Evolutionary conservation across 1,140 invertebrate species (phyloP).

Genomic region (Apis laboriosa): DNA sequence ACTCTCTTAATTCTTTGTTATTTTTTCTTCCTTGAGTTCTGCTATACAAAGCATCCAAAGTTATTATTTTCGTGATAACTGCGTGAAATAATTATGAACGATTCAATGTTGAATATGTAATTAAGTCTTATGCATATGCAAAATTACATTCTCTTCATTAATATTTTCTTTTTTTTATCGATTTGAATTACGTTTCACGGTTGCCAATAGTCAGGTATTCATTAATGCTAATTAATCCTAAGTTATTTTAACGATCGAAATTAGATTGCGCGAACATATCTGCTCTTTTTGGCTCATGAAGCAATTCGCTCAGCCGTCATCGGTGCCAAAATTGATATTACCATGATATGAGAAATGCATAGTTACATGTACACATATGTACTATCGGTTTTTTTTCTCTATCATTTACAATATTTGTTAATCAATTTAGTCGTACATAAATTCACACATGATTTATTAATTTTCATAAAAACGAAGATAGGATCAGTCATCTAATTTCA

Average conservation of each 20-base stretch:
- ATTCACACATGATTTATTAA: constrained; percentile 8
- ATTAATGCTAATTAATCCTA: constrained; percentile 76
- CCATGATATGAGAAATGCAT: background rate
- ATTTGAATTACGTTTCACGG: constrained; percentile 67
- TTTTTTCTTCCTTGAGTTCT: background rate
- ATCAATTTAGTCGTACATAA: constrained; percentile 8
- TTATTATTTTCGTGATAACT: background rate
- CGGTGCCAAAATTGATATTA: constrained; percentile 15
- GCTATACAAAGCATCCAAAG: no score
- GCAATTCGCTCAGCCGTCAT: background rate
- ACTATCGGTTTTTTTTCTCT: background rate
- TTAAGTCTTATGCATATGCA: no score
- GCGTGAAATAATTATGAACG: background rate
- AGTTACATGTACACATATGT: background rate
- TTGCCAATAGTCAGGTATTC: constrained; percentile 72
- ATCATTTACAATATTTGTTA: background rate
- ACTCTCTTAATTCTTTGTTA: background rate
- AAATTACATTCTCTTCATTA: background rate
- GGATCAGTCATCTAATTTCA: constrained; percentile 60
- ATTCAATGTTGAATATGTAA: background rate
- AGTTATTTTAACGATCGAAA: constrained; percentile 63
- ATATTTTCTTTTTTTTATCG: background rate
- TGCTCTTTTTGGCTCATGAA: constrained; percentile 16
- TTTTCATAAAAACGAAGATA: constrained; percentile 6
- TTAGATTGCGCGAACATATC: background rate